Base-by-base conservation (phyloP, 2,888 invertebrate genomes). In the Eilema caniola region DNA sequence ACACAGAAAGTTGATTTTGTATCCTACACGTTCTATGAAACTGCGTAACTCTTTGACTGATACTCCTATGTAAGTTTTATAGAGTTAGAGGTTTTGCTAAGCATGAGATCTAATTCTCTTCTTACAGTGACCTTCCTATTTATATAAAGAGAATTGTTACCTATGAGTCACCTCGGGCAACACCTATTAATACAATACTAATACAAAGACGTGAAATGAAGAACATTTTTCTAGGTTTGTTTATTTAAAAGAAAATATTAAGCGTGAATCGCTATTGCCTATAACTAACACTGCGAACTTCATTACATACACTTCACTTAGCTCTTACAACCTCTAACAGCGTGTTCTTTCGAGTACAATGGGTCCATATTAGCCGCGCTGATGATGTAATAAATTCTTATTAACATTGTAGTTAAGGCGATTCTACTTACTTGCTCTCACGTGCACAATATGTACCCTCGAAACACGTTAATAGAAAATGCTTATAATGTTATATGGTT, bases 271-370 rank as follows among this genome's bases (percentile, higher is more conserved):
- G 53, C 53, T 53, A 53, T 53, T 53, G 20, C 53, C 53, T 53
- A 16, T n/a, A 53, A 53, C 53, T 53, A n/a, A n/a, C n/a, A n/a
- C 53, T 53, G n/a, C 16, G 53, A 53, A n/a, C n/a, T 53, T 53
- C 37, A 62, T 62, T 62, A 62, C 62, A 37, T 4, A 24, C 41
- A 62, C 62, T 62, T 41, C 24, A 62, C 24, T 62, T 41, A 53
- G 37, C 62, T 41, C 62, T 24, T 24, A 62, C 37, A 24, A 53
- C 8, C 37, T 37, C 37, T 62, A 16, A 25, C 62, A 62, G 16
- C 2, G 33, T 62, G 24, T 62, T 37, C 37, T 37, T 16, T 41
- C 23, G 20, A 41, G 16, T 20, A 41, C 20, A 62, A 41, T 62
- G 24, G 23, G 24, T 24, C 37, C 24, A 41, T 24, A 62, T 24